Evolutionary conservation across 1,140 invertebrate genomes (phyloP).

Genomic region (Medauroidea extradentata): DNA sequence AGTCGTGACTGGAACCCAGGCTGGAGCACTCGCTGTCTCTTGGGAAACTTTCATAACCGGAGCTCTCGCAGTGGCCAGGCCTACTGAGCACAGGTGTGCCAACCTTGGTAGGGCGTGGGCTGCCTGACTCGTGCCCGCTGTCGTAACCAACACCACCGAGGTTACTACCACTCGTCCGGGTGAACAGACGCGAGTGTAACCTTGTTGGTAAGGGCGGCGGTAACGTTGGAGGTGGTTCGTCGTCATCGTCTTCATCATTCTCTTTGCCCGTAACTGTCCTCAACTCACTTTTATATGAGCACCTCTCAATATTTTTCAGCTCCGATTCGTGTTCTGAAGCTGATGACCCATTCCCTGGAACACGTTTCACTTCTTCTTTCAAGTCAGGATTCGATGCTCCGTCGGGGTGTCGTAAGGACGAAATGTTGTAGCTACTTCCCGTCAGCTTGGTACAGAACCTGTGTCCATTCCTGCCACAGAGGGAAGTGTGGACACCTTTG

Average conservation of each 20-base stretch:
- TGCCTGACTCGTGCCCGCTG: constrained; percentile 68
- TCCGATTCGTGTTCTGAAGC: constrained; percentile 53
- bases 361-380: constrained; percentile 60
- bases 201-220: constrained; percentile 48
- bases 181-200: constrained; percentile 50
- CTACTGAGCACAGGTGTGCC: constrained; percentile 57
- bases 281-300: background rate
- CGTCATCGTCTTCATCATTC: constrained; percentile 24
- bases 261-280: constrained; percentile 11
- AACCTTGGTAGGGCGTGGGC: constrained; percentile 70
- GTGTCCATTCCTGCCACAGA: background rate
- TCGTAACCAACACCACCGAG: constrained; percentile 72
- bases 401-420: constrained; percentile 77
- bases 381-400: constrained; percentile 88
- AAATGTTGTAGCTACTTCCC: constrained; percentile 52
- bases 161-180: constrained; percentile 41
- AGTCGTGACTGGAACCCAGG: constrained; percentile 54
- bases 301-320: background rate
- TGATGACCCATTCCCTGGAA: constrained; percentile 64
- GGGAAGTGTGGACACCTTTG: background rate
- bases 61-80: constrained; percentile 55
- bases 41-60: constrained; percentile 83
- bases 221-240: constrained; percentile 45
- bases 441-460: background rate
- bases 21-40: constrained; percentile 82